Percentiles rank a stretch among this genome's conserved stretches.
Conservation (phyloP, 2,113 vertebrate genomes). For the Isichthys henryi region DNA sequence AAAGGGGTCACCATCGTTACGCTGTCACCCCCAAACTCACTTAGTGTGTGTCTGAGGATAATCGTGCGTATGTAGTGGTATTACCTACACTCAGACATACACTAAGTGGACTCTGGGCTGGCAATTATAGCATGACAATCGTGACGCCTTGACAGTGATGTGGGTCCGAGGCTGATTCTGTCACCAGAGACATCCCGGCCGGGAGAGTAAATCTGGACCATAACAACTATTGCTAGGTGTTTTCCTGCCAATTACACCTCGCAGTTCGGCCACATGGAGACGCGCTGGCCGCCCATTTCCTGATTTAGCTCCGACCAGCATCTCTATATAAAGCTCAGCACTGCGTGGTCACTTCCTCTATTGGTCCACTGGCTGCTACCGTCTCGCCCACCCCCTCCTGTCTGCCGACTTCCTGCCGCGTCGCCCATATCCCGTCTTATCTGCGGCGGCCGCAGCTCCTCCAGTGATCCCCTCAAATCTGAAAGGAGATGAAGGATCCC, state of each 20-base stretch:
- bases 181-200: not conserved
- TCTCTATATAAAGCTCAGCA: not conserved
- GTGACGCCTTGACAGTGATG: not conserved
- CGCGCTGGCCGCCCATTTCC: not conserved
- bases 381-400: not conserved
- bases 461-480: constrained; percentile 23
- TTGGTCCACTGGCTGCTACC: not conserved
- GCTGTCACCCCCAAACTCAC: not conserved
- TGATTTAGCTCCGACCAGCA: not conserved
- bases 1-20: not conserved
- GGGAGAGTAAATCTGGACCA: not conserved
- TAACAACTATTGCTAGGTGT: not conserved
- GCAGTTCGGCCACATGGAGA: not conserved
- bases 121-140: not conserved
- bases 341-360: not conserved
- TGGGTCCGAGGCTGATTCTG: not conserved
- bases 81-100: constrained; percentile 12
- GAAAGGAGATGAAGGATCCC: constrained; percentile 43
- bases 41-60: not conserved
- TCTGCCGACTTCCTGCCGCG: not conserved
- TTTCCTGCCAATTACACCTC: constrained; percentile 2
- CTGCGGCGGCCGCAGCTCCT: not conserved
- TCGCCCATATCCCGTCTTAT: not conserved
- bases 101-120: not conserved
- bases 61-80: not conserved